phyloP scores from a whole-genome alignment of 2,888 invertebrate species.

The Adela reaumurella region DNA sequence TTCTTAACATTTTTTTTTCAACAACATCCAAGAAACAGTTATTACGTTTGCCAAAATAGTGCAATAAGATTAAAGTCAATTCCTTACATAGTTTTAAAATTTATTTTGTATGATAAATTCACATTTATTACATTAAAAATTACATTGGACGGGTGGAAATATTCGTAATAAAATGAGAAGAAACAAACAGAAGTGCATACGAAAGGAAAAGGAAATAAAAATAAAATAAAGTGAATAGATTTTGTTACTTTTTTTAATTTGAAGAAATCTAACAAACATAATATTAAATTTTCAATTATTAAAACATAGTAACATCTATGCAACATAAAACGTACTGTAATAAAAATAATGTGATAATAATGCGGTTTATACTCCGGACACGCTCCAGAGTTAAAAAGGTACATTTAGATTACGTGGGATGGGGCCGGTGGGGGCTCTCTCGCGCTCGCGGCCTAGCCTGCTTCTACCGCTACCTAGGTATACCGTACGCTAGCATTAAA shows the following conservation, averaged over 20 bases:
- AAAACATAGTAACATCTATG: conserved; percentile 60
- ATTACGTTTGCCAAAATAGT: conserved; percentile 29
- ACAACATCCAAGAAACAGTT: conserved; percentile 35
- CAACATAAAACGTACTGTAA: conserved; percentile 55
- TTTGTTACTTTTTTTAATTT: conserved; percentile 57
- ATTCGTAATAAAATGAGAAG: conserved; percentile 29
- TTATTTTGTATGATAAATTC: conserved; percentile 24
- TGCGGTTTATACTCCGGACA: conserved; percentile 49
- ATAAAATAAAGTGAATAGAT: conserved; percentile 36
- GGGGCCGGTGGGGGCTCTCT: conserved; percentile 34
- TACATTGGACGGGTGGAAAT: conserved; percentile 57
- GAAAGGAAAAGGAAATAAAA: conserved; percentile 30
- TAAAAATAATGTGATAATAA: conserved; percentile 42
- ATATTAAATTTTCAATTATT: conserved; percentile 50
- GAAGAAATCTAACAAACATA: conserved; percentile 59
- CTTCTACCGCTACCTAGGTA: conserved; percentile 14
- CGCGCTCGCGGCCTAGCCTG: conserved; percentile 14
- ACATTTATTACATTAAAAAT: conserved; percentile 26
- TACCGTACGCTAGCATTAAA: background rate
- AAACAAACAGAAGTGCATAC: conserved; percentile 19
- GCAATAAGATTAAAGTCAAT: conserved; percentile 39
- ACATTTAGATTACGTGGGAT: conserved; percentile 46
- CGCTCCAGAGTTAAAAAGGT: conserved; percentile 42
- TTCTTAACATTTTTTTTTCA: conserved; percentile 26
- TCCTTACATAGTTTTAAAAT: conserved; percentile 48